These are phyloP conservation scores for Amphipyra berbera DNA, from an alignment of 2,888 invertebrate species.

Conservation along the genomic window DNA sequence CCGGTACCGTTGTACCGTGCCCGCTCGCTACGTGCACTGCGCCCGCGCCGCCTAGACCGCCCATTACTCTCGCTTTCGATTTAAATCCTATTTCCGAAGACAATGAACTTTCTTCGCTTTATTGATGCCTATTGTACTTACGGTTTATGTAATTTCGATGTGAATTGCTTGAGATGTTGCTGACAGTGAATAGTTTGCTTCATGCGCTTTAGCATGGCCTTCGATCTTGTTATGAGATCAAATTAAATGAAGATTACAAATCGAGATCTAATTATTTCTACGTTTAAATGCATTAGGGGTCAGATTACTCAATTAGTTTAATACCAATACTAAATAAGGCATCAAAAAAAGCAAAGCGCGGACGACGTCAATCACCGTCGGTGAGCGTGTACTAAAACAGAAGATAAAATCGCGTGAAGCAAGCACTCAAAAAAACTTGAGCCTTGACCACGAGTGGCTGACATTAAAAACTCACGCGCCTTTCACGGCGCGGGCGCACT, in stretches of 20 bases:
- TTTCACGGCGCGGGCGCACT: constrained; percentile 86
- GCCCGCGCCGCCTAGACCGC: constrained; percentile 62
- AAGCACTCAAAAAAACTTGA: constrained; percentile 76
- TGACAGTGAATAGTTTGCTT: constrained; percentile 9
- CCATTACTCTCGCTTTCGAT: constrained; percentile 86
- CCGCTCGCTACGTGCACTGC: constrained; percentile 61
- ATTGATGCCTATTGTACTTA: constrained; percentile 59
- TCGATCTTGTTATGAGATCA: constrained; percentile 15
- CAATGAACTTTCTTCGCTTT: constrained; percentile 75
- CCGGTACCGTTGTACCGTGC: constrained; percentile 76
- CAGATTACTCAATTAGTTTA: constrained; percentile 31
- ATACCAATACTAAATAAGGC: constrained; percentile 26
- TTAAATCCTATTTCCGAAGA: constrained; percentile 73
- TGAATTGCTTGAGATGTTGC: constrained; percentile 34
- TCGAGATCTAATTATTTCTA: constrained; percentile 11
- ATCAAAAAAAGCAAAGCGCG: constrained; percentile 25
- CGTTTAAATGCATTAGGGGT: constrained; percentile 31
- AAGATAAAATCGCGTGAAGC: constrained; percentile 78
- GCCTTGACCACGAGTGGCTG: constrained; percentile 88
- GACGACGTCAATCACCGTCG: constrained; percentile 66
- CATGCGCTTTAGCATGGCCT: constrained; percentile 3
- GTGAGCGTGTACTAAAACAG: constrained; percentile 61
- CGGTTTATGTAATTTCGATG: constrained; percentile 46
- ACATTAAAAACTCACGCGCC: constrained; percentile 84
- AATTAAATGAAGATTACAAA: constrained; percentile 22